Evolutionary conservation across 2,888 invertebrate species (phyloP).

Genomic region (Pammene fasciana): DNA sequence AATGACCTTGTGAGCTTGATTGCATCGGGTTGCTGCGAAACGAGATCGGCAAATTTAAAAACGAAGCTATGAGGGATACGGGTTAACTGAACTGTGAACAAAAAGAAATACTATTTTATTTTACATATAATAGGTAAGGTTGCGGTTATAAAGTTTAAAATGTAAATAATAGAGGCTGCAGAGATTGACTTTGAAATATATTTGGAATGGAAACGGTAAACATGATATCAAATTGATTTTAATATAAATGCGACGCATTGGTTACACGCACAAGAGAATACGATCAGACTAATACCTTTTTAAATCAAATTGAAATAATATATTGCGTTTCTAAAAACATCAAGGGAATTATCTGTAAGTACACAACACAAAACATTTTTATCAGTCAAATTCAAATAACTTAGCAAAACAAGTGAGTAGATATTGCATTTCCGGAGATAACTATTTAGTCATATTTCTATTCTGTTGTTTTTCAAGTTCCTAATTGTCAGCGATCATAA

Average conservation of each 20-base stretch:
- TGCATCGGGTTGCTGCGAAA: slow-evolving; percentile 21
- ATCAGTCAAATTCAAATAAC: not conserved
- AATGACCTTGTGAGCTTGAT: slow-evolving; percentile 31
- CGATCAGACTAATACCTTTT: too few species aligned
- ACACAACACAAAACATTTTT: not conserved
- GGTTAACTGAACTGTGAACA: slow-evolving; percentile 30
- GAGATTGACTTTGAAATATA: too few species aligned
- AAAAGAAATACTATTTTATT: slow-evolving; percentile 12
- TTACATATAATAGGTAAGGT: not conserved
- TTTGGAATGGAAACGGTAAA: too few species aligned
- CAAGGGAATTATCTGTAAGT: not conserved
- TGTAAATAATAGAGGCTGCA: too few species aligned
- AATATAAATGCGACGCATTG: too few species aligned
- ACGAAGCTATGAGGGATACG: slow-evolving; percentile 27
- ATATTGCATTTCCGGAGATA: slow-evolving; percentile 24
- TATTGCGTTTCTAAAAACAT: not conserved
- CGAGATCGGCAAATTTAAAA: slow-evolving; percentile 30
- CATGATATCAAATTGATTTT: too few species aligned
- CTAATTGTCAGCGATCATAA: slow-evolving; percentile 46
- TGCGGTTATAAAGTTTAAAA: too few species aligned
- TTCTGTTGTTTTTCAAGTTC: slow-evolving; percentile 21
- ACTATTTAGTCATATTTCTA: slow-evolving; percentile 13
- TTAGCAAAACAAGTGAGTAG: not conserved
- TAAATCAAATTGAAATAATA: not conserved
- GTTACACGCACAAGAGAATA: too few species aligned